Percentiles rank a stretch among this genome's conserved stretches.
phyloP scores from a whole-genome alignment of 1,140 invertebrate genomes.

The Oryctes rhinoceros region DNA sequence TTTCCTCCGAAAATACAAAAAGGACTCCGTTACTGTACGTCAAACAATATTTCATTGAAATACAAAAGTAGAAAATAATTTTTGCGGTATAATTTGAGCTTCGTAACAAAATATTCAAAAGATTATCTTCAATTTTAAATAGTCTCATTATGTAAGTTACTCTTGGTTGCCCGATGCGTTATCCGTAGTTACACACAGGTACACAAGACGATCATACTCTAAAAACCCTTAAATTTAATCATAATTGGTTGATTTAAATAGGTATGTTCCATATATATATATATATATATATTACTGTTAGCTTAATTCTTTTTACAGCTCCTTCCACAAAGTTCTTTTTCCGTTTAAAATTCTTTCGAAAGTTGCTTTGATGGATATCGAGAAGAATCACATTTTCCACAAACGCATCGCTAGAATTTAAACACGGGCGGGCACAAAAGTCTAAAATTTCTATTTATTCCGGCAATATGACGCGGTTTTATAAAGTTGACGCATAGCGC shows the following conservation, averaged over 20 bases:
- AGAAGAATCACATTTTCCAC: not conserved
- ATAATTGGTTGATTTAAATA: not conserved
- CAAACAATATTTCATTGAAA: no score
- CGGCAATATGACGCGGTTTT: slow-evolving; percentile 7
- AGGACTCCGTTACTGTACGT: no score
- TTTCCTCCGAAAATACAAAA: no score
- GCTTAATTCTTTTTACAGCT: not conserved
- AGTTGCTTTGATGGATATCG: not conserved
- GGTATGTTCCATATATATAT: not conserved
- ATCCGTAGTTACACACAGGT: no score
- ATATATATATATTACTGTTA: not conserved
- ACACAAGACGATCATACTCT: no score
- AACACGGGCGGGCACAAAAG: not conserved
- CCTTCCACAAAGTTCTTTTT: not conserved
- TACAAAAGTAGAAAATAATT: no score
- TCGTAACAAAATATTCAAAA: no score
- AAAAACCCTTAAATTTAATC: not conserved
- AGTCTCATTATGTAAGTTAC: no score
- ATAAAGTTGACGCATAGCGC: slow-evolving; percentile 16
- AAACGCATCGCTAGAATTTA: not conserved
- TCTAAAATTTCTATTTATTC: not conserved
- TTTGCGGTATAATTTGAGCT: no score
- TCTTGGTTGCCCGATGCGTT: no score
- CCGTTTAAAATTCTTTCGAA: not conserved
- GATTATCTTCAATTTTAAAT: no score